phyloP scores from a whole-genome alignment of 1,140 invertebrate species.

The Brachionus paranguensis region DNA sequence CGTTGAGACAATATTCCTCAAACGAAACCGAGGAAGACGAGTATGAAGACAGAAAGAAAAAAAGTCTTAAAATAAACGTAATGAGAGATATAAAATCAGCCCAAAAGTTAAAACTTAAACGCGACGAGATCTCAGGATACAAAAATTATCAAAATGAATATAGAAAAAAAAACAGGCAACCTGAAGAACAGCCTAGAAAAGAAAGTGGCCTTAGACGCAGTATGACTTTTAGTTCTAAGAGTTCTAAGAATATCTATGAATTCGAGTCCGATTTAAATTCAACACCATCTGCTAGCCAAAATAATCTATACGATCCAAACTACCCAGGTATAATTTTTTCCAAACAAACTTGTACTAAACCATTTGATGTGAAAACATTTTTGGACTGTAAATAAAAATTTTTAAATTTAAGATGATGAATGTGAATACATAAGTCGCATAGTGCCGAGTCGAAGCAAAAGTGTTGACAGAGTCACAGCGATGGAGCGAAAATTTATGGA shows the following conservation, averaged over 20 bases:
- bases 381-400: neutral
- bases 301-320: neutral
- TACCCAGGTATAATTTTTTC: neutral
- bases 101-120: neutral
- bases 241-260: neutral
- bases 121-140: neutral
- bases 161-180: neutral
- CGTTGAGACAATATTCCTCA: neutral
- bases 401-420: slow-evolving; percentile 6
- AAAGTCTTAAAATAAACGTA: slow-evolving; percentile 16
- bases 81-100: slow-evolving; percentile 36
- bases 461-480: slow-evolving; percentile 1
- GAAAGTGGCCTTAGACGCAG: neutral
- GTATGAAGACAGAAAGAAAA: neutral
- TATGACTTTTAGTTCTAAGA: neutral
- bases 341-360: neutral
- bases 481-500: neutral
- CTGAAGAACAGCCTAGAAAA: neutral
- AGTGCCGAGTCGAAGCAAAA: neutral
- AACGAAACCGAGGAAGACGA: neutral
- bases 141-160: neutral
- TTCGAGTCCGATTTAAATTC: neutral
- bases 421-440: neutral
- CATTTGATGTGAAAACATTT: neutral
- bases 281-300: slow-evolving; percentile 15